These are phyloP conservation scores for Rostratula benghalensis DNA, from an alignment of 2,113 vertebrate species.

Conservation along the genomic window DNA sequence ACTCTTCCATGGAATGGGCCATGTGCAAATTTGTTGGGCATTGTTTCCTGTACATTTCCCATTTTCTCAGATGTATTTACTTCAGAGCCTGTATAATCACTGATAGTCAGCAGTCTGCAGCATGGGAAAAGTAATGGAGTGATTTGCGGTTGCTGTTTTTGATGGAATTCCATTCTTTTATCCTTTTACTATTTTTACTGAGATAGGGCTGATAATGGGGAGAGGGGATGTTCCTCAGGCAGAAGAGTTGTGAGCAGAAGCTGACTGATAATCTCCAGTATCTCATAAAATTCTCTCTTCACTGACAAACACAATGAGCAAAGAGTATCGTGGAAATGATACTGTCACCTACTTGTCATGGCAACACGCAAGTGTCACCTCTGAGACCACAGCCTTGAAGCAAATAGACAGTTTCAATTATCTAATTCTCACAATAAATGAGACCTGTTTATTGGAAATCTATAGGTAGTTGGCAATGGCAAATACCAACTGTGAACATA, in stretches of 20 bases:
- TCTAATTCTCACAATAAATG: conserved; percentile 74
- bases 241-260: neutral
- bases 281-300: conserved; percentile 18
- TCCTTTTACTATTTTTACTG: neutral
- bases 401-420: conserved; percentile 73
- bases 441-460: conserved; percentile 75
- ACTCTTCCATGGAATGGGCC: neutral
- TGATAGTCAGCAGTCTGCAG: neutral
- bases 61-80: neutral
- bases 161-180: neutral
- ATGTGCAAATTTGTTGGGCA: neutral
- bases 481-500: conserved; percentile 44
- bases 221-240: neutral
- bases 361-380: conserved; percentile 9
- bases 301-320: conserved; percentile 5
- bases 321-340: conserved; percentile 26
- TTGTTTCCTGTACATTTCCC: neutral
- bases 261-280: neutral
- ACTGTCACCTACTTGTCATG: conserved; percentile 45
- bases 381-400: conserved; percentile 59
- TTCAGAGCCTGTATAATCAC: neutral
- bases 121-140: neutral
- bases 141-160: neutral
- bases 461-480: conserved; percentile 63
- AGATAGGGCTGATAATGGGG: neutral